Evolutionary conservation across 2,888 invertebrate genomes (phyloP), one percentile per base, ranked within the genome.

Genomic region (Lepidochrysops patricia): DNA sequence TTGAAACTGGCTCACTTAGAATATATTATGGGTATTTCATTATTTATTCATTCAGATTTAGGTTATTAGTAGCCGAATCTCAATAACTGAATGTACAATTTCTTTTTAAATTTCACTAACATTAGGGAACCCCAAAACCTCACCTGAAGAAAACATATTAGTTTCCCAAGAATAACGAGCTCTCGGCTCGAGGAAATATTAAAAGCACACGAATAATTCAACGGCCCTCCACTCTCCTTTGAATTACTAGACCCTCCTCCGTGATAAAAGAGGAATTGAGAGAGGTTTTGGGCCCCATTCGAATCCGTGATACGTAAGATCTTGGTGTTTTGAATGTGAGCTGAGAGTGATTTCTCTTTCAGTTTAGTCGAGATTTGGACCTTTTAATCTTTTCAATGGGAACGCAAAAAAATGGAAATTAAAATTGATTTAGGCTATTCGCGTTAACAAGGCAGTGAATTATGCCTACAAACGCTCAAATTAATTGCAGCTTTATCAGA

Each of bases 191-290:
- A 52, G 27, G 27, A 43, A 52, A 52, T 52, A 27, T 27, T 52
- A 52, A 25, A 52, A 26, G 52, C 13, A 25, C 52, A 27, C 13
- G 27, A 52, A 26, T 52, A 52, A 26, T 52, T 52, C 27, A 52
- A 52, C 6, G 52, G 52, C 27, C 27, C 52, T 52, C 15, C 52
- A 52, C 3, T 27, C n/a, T 52, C 52, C 43, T 52, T 52, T 27
- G 52, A 52, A 52, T 13, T 15, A 27, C 52, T 15, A 15, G 27
- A 7, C 7, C 52, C 27, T 27, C 1, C 7, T 3, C 52, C 52
- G 7, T 27, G 26, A 52, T 27, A 52, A 52, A 7, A 3, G 13
- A 13, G 13, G 13, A 26, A 52, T 52, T 52, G 27, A 27, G 26
- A 52, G 6, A 0, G 7, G 19, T 26, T 27, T 26, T 52, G 7